Base-by-base conservation (phyloP, 1,140 invertebrate species). In the Elymnias hypermnestra region DNA sequence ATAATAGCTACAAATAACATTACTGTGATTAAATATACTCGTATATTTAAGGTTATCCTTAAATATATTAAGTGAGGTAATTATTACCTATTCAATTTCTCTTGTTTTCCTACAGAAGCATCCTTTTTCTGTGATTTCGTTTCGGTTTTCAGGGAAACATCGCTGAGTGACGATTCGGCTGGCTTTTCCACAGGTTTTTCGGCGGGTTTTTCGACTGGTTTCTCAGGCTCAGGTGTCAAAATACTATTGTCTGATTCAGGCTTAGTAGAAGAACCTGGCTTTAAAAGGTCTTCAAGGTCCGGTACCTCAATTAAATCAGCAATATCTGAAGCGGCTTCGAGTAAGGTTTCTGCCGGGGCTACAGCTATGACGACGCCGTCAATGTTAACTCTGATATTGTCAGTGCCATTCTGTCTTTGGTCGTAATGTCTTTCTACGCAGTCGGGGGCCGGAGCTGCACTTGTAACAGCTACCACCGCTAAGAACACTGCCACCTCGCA, bases 361-460 rank as follows among this genome's bases (percentile, higher is more conserved):
- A 92, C 75, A 1, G 92, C 88, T 1, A 93, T 63, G 4, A 91
- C 86, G 2, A 93, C 72, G 5, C 90, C 91, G 47, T 91, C 89
- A 12, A 93, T 83, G 60, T 90, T 89, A 3, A 93, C 77, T 12
- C 90, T 72, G 45, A 89, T 89, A 74, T 93, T 93, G 52, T 92
- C 91, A 0, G 88, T 88, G 1, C 91, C 92, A 52, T 92, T 92
- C 69, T 93, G 92, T 15, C 91, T 69, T 61, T 92, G 91, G 72
- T 93, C 91, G 65, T 89, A 91, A 43, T 86, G 79, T 37, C 72
- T 65, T 4, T 70, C 62, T 2, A 40, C 17, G 47, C 63, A 62
- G 26, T 68, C 68, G 1, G 55, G 53, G 0, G 63, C 42, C 0
- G 81, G 67, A 3, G 83, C 77, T 0, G 72, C 68, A 19, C 23